phyloP scores from a whole-genome alignment of 2,797 vertebrate species.

The Paedocypris micromegethes region DNA sequence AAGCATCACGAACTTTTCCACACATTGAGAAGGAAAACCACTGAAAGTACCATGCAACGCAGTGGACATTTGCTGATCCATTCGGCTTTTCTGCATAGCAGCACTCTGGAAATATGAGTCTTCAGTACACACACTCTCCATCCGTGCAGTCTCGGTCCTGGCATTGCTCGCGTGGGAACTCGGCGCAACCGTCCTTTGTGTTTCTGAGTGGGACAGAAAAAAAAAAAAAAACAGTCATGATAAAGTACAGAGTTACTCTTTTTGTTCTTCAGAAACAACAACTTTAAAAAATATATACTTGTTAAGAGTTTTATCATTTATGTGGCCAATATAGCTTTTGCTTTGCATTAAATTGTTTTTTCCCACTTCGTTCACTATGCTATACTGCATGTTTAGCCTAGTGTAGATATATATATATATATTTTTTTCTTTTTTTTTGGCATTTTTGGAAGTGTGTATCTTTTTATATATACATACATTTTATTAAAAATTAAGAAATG shows the following conservation, averaged over 20 bases:
- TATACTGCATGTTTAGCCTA: too few relatives aligned
- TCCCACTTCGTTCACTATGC: too few relatives aligned
- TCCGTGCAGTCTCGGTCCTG: conserved; percentile 32
- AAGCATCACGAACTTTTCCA: not conserved
- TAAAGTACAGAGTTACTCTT: too few relatives aligned
- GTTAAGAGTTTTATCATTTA: too few relatives aligned
- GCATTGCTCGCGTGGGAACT: conserved; percentile 30
- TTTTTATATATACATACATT: too few relatives aligned
- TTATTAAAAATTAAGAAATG: too few relatives aligned
- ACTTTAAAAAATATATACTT: not conserved
- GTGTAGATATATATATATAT: too few relatives aligned
- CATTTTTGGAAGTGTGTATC: too few relatives aligned
- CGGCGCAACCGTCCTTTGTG: conserved; percentile 12
- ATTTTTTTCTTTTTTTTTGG: too few relatives aligned
- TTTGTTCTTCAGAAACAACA: not conserved
- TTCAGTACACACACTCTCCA: conserved; percentile 41
- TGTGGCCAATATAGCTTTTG: too few relatives aligned
- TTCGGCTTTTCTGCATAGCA: conserved; percentile 74
- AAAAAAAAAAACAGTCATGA: not conserved
- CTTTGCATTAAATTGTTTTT: too few relatives aligned
- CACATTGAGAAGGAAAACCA: not conserved
- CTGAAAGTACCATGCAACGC: conserved; percentile 80
- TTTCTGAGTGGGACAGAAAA: not conserved
- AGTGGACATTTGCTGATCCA: conserved; percentile 83
- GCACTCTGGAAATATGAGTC: conserved; percentile 56